Evolutionary conservation across 2,888 invertebrate genomes (phyloP), one percentile per base, ranked within the genome.

Genomic region (Clunio marinus): DNA sequence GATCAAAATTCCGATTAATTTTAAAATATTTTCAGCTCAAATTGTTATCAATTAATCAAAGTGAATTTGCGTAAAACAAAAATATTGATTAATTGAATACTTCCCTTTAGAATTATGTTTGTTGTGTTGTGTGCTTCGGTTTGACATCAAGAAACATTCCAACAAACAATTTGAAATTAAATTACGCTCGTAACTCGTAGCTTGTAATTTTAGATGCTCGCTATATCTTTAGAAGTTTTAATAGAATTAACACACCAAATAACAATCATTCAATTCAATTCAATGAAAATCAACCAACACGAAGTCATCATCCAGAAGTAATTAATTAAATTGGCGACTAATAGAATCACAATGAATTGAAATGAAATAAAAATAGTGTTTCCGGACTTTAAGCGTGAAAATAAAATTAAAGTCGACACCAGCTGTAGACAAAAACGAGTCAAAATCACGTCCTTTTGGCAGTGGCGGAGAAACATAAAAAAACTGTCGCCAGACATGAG

Each of bases 321-420:
- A 62, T 62, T 62, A 62, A 62, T 62, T 62, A 41, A 62, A 62
- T 62, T 62, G 62, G 37, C 35, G 37, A 41, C 62, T 62, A 62
- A 62, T 62, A 41, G 62, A 62, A 62, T 62, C 62, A 62, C 37
- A 62, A 24, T 59, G 28, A 58, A 28, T 58, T 51, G 51, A 13
- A 51, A n/a, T 22, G 51, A 22, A 4, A 51, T 8, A 51, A 51
- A 51, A 51, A n/a, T n/a, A n/a, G n/a, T 15, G 60, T 60, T 60
- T 60, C 60, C 37, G 37, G 60, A 35, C n/a, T 17, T 41, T 35
- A 22, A 22, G 22, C 41, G 7, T 58, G 32, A 22, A 58, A 58
- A 55, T n/a, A n/a, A n/a, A n/a, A n/a, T n/a, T 41, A 10, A 10
- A 41, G 32, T 25, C 32, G 41, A 24, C 45, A 45, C 46, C 63